phyloP scores from a whole-genome alignment of 1,140 invertebrate species.

The Armadillidium nasatum region DNA sequence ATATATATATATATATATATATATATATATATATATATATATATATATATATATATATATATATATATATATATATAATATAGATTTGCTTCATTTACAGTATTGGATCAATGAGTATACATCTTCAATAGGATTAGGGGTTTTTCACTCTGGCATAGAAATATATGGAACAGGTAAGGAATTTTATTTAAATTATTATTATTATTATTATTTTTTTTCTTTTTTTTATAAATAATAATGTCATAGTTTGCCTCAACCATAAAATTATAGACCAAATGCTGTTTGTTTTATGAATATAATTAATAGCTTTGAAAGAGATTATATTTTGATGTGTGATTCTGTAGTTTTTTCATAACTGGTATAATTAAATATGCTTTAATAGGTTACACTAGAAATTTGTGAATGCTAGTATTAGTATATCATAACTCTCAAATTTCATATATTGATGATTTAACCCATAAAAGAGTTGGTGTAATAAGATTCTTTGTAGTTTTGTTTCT shows the following conservation, averaged over 20 bases:
- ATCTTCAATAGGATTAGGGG: conserved; percentile 87
- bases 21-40: not conserved
- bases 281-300: not conserved
- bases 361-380: not conserved
- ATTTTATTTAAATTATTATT: no score
- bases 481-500: no score
- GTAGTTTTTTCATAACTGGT: not conserved
- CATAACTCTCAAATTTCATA: no score
- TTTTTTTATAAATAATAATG: not conserved
- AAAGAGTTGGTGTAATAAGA: no score
- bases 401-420: no score
- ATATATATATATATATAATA: no score
- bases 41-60: conserved; percentile 19
- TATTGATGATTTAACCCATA: no score
- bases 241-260: not conserved
- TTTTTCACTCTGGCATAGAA: conserved; percentile 97
- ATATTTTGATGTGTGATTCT: not conserved
- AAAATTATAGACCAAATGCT: not conserved
- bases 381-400: no score
- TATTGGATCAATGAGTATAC: conserved; percentile 96
- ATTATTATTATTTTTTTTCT: no score
- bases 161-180: conserved; percentile 77
- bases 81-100: conserved; percentile 54
- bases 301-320: not conserved
- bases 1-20: not conserved